These are phyloP conservation scores for Zenarchopterus dispar DNA, from an alignment of 2,797 vertebrate species.

Conservation along the genomic window DNA sequence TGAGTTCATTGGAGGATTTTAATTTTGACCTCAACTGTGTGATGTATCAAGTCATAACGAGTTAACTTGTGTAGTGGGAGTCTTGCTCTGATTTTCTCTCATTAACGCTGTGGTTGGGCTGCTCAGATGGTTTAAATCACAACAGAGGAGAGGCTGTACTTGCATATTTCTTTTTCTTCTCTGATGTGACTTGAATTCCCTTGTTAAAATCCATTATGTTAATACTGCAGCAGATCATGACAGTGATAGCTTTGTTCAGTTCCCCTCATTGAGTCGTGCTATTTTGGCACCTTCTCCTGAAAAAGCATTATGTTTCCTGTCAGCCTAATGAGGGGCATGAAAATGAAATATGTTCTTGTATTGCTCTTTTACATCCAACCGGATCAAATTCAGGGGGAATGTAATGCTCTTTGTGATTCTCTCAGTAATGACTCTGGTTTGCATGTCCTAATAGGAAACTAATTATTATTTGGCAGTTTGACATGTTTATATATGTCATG, in stretches of 20 bases:
- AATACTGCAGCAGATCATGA: conserved; percentile 2
- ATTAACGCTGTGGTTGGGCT: no score
- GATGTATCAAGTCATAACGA: no score
- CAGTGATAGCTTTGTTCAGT: conserved; percentile 8
- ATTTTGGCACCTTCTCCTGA: conserved; percentile 33
- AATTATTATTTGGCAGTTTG: conserved; percentile 13
- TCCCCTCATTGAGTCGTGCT: conserved; percentile 24
- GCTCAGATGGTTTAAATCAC: no score
- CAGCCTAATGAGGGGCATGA: conserved; percentile 61
- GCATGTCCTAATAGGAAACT: conserved; percentile 10
- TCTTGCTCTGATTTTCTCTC: no score
- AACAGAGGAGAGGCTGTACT: not conserved
- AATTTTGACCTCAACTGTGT: no score
- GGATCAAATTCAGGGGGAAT: conserved; percentile 30
- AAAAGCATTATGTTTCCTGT: conserved; percentile 60
- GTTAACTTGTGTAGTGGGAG: no score
- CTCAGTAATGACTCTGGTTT: conserved; percentile 1
- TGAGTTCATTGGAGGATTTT: no score
- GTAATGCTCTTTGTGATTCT: conserved; percentile 3
- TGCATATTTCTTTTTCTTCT: not conserved
- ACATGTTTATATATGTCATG: conserved; percentile 31
- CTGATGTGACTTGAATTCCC: conserved; percentile 9
- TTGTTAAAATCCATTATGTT: not conserved
- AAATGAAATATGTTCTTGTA: conserved; percentile 49
- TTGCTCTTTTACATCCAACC: conserved; percentile 33